A percentile compares a stretch with the other conserved stretches of the same genome.
phyloP scores from a whole-genome alignment of 2,113 vertebrate species.

The Noturus placidus region DNA sequence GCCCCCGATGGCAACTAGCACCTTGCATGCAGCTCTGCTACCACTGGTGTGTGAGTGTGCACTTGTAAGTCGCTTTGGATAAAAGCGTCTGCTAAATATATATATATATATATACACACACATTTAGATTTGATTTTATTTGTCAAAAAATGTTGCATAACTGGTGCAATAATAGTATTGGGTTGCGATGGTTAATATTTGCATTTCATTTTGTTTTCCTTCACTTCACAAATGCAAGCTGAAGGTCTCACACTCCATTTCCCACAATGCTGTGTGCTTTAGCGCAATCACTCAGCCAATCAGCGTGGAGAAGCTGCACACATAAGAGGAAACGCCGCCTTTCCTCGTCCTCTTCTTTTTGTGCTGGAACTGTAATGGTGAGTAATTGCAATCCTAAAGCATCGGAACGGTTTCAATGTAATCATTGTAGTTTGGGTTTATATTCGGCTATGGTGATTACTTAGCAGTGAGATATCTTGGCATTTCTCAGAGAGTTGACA shows the following conservation, averaged over 20 bases:
- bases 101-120: too few species aligned
- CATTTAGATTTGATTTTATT: too few species aligned
- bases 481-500: background rate
- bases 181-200: too few species aligned
- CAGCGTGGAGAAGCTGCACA: background rate
- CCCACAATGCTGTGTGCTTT: conserved; percentile 12
- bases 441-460: rapidly evolving
- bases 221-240: background rate
- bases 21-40: too few species aligned
- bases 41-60: too few species aligned
- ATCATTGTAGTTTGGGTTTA: rapidly evolving
- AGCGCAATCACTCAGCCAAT: conserved; percentile 21
- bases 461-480: too few species aligned
- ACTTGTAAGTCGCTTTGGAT: too few species aligned
- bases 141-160: background rate
- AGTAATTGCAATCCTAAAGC: background rate
- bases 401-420: rapidly evolving
- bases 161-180: too few species aligned
- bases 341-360: background rate
- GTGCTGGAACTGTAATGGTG: rapidly evolving
- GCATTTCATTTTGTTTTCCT: background rate
- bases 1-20: too few species aligned
- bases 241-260: conserved; percentile 13
- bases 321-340: conserved; percentile 25
- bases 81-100: too few species aligned